These are phyloP conservation scores for Lissonota sp. DNA, from an alignment of 2,888 invertebrate genomes.

Conservation along the genomic window DNA sequence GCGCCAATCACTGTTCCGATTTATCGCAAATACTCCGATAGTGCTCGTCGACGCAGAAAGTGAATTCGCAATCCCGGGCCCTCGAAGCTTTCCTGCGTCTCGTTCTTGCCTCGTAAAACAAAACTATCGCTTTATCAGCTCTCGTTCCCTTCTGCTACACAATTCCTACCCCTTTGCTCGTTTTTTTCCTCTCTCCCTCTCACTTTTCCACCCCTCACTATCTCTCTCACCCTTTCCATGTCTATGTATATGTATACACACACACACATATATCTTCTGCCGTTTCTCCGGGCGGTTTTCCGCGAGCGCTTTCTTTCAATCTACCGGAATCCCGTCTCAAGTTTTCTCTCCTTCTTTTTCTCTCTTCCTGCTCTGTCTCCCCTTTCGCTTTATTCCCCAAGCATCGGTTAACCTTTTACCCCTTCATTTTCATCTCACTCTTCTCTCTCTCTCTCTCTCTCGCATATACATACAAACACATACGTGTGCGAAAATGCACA, in stretches of 20 bases:
- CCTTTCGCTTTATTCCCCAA: slow-evolving; percentile 32
- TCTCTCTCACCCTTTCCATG: slow-evolving; percentile 34
- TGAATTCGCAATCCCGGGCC: slow-evolving; percentile 54
- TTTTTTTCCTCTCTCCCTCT: slow-evolving; percentile 1
- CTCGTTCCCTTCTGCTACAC: slow-evolving; percentile 6
- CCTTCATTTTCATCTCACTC: slow-evolving; percentile 25
- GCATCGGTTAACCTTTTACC: slow-evolving; percentile 55
- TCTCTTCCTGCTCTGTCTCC: slow-evolving; percentile 2
- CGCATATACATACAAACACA: background rate
- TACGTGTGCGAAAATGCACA: no score
- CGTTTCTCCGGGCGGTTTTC: slow-evolving; percentile 2
- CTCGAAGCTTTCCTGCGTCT: slow-evolving; percentile 43
- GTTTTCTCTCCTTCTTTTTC: slow-evolving; percentile 6
- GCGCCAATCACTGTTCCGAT: background rate
- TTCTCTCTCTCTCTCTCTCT: slow-evolving; percentile 1
- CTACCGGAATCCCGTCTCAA: slow-evolving; percentile 49
- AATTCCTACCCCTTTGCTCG: slow-evolving; percentile 13
- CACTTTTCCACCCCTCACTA: slow-evolving; percentile 47
- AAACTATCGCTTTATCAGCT: slow-evolving; percentile 73
- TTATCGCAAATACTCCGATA: background rate
- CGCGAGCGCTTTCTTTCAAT: slow-evolving; percentile 39
- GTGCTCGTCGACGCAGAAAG: slow-evolving; percentile 48
- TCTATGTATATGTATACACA: background rate
- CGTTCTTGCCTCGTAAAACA: slow-evolving; percentile 70
- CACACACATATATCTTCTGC: background rate